A percentile compares a stretch with the other conserved stretches of the same genome.
Conservation (phyloP, 2,113 vertebrate species). For the Falco punctatus region DNA sequence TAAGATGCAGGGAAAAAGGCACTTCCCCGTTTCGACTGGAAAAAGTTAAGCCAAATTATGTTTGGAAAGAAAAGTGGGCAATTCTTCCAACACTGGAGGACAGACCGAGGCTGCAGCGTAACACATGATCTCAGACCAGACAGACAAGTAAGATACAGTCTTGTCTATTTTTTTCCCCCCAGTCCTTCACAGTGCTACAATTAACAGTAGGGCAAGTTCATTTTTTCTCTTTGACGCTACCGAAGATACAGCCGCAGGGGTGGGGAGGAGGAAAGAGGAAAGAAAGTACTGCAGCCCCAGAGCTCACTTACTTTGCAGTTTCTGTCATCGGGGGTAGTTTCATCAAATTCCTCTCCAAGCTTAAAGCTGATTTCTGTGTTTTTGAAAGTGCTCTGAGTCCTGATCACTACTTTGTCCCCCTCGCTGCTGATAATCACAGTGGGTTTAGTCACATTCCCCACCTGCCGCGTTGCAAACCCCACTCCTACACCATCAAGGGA, state of each 20-base stretch:
- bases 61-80: neutral
- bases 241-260: neutral
- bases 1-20: neutral
- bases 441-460: constrained; percentile 92
- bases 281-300: neutral
- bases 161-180: neutral
- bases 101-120: neutral
- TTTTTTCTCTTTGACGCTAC: neutral
- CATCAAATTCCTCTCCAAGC: constrained; percentile 93
- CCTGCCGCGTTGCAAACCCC: constrained; percentile 89
- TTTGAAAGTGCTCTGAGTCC: constrained; percentile 90
- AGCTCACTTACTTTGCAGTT: constrained; percentile 87
- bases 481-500: constrained; percentile 78
- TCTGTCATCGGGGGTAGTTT: constrained; percentile 88
- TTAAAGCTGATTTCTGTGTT: constrained; percentile 92
- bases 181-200: neutral
- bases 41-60: neutral
- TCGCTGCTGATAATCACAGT: constrained; percentile 90
- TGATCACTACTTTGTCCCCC: constrained; percentile 85
- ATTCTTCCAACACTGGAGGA: neutral
- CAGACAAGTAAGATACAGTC: neutral
- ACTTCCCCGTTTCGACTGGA: neutral
- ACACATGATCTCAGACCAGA: neutral
- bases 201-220: neutral
- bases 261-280: neutral